These are phyloP conservation scores for Sorex fumeus DNA, from an alignment of 2,113 vertebrate species.

Conservation along the genomic window DNA sequence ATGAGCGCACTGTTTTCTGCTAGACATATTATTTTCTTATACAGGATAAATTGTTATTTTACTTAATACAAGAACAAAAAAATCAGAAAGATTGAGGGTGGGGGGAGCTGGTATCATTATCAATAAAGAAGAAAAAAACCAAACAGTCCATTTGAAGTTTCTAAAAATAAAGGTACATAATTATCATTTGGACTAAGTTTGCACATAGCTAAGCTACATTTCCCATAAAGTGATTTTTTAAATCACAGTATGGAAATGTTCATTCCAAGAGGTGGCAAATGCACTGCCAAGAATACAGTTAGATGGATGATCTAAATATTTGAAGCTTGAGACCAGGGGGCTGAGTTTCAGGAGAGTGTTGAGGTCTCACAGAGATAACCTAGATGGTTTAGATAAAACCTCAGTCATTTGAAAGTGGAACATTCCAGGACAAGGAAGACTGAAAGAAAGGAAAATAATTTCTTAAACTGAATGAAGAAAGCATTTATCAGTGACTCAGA, in stretches of 20 bases:
- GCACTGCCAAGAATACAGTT: background rate
- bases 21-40: conserved; percentile 63
- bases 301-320: background rate
- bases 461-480: background rate
- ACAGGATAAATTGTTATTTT: conserved; percentile 61
- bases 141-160: conserved; percentile 58
- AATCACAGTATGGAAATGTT: conserved; percentile 50
- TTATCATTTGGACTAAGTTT: conserved; percentile 71
- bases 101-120: conserved; percentile 10
- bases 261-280: background rate
- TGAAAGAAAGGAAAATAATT: background rate
- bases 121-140: background rate
- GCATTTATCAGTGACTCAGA: background rate
- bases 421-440: background rate
- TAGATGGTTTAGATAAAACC: background rate
- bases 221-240: conserved; percentile 67
- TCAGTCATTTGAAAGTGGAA: no score
- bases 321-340: background rate
- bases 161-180: conserved; percentile 80
- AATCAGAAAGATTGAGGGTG: conserved; percentile 35
- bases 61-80: conserved; percentile 69
- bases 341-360: background rate
- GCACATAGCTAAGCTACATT: conserved; percentile 48
- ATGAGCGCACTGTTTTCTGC: conserved; percentile 43
- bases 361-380: background rate